These are phyloP conservation scores for Aythya baeri DNA, from an alignment of 2,113 vertebrate species.

Conservation along the genomic window DNA sequence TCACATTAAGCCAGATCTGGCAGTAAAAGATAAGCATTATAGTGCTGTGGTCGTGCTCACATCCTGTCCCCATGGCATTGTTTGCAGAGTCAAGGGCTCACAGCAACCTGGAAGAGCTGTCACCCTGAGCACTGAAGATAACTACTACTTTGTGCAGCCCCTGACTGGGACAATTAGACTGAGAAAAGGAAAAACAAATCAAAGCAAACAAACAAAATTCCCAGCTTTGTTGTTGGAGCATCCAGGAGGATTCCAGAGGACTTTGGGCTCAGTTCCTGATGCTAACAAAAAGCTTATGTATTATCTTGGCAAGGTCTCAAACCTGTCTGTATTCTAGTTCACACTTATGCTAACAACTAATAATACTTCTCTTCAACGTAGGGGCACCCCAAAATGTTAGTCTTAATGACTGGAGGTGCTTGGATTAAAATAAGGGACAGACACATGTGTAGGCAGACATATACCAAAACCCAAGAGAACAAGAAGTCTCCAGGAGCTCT, in stretches of 20 bases:
- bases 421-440: neutral
- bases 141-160: neutral
- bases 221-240: neutral
- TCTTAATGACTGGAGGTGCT: neutral
- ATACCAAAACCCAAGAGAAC: neutral
- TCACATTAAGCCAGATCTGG: neutral
- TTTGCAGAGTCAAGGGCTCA: neutral
- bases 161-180: neutral
- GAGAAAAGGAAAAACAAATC: neutral
- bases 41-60: neutral
- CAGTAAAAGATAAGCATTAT: constrained; percentile 2
- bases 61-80: neutral
- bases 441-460: neutral
- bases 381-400: neutral
- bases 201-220: neutral
- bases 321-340: neutral
- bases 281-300: neutral
- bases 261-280: neutral
- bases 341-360: neutral
- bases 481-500: neutral
- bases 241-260: neutral
- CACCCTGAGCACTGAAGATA: neutral
- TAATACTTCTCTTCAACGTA: neutral
- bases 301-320: neutral
- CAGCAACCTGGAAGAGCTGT: neutral